Evolutionary conservation across 2,888 invertebrate genomes (phyloP).

Genomic region (Monoplex corrugatus): DNA sequence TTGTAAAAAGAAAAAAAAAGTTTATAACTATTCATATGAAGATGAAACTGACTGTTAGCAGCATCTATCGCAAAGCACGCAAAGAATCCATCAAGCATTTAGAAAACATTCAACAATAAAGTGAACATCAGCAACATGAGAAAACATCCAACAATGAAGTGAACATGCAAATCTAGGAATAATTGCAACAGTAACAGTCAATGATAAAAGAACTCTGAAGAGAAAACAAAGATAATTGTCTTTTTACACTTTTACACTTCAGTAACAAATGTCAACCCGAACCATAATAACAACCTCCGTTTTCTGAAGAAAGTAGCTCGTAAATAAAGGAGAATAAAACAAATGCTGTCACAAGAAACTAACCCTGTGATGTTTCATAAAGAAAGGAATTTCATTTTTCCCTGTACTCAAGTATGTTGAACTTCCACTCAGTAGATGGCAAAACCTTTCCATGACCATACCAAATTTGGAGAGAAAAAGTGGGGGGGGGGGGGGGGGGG

Average conservation of each 20-base stretch:
- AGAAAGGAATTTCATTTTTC: background rate
- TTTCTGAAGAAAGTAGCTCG: too few species aligned
- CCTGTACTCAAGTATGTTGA: background rate
- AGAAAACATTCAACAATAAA: too few species aligned
- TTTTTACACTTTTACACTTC: too few species aligned
- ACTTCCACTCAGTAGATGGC: background rate
- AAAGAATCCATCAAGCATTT: background rate
- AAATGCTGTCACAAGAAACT: background rate
- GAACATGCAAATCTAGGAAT: slow-evolving; percentile 14
- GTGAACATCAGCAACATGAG: background rate
- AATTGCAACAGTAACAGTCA: too few species aligned
- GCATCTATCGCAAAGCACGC: slow-evolving; percentile 39
- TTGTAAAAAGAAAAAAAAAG: slow-evolving; percentile 27
- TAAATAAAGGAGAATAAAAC: background rate
- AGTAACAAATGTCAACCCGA: too few species aligned
- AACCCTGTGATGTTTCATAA: background rate
- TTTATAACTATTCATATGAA: background rate
- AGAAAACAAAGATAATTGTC: too few species aligned
- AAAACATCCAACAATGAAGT: background rate
- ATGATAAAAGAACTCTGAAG: too few species aligned
- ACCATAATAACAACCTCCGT: too few species aligned
- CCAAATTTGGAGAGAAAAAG: background rate
- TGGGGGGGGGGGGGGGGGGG: background rate
- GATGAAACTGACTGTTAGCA: background rate
- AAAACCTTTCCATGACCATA: background rate